Base-by-base conservation (phyloP, 2,888 invertebrate species). In the Schizaphis graminum region DNA sequence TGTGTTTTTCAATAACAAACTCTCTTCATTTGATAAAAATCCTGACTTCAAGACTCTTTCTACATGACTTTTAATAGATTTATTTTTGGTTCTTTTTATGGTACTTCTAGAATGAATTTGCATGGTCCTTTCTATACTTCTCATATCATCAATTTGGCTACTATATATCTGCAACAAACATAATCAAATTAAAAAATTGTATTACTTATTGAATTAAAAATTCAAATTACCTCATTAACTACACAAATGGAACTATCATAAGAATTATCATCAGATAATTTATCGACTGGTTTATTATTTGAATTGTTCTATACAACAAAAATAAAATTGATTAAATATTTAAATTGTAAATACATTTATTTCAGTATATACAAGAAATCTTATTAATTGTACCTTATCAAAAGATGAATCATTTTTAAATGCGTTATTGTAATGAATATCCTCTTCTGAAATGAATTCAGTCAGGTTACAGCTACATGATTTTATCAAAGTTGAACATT, bases 141-240 rank as follows among this genome's bases (percentile, higher is more conserved):
- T 93, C 53, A 93, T 53, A 3, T 93, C 93, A 89, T 93, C 93
- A 89, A 93, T 93, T 56, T 93, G 93, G 3, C 77, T 56, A 93
- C n/a, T 93, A 0, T n/a, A 67, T n/a, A 89, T 28, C 93, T 89
- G 7, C 26, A 77, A 93, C 0, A n/a, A 53, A 89, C 44, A 53
- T 21, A 77, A 28, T n/a, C 28, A 21, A 44, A 89, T 77, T 49
- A 53, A 67, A 11, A 47, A 92, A 87, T 21, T 85, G 24, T 44
- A 56, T 35, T 28, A 77, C 61, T 91, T 16, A 21, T 4, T 56
- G 1, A n/a, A 85, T 77, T 57, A 7, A 7, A 47, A 47, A 47
- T 41, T 44, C 0, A 67, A 67, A 28, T 89, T 89, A 93, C 93
- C 67, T 93, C 89, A 56, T 93, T 89, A 44, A 84, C 24, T n/a